Base-by-base conservation (phyloP, 2,888 invertebrate genomes). In the Nasonia oneida region DNA sequence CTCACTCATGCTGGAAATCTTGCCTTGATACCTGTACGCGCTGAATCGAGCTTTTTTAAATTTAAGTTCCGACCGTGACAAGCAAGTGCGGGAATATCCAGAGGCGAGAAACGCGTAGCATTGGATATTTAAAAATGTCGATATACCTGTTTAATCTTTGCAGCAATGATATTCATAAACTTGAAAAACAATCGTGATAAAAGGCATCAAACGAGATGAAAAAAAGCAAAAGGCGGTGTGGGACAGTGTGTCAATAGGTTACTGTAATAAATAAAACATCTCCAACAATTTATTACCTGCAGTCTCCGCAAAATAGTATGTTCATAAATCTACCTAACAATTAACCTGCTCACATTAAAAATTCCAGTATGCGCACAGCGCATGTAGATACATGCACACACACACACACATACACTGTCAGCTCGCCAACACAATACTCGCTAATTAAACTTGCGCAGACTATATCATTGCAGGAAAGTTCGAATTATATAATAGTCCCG, bases 1-100 rank as follows among this genome's bases (percentile, higher is more conserved):
- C 90, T 90, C 88, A 88, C 88, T 88, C 79, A 83, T 87, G 85
- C 83, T 82, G 87, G 78, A 86, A 85, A 71, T 33, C 80, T 53
- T 50, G 29, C 2, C 67, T 10, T 33, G 53, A 42, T 61, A 37
- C 73, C 15, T 71, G 39, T 33, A 42, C 39, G 23, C 37, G 15
- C 23, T 76, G 33, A 61, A 29, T 67, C 8, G 67, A 12, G n/a
- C 33, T 64, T 64, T 64, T 64, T 29, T 67, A 29, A 67, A 67
- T 67, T 67, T 67, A 67, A 14, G 3, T 57, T 6, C n/a, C 57
- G 1, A 23, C 23, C 57, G n/a, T 8, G n/a, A 23, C 57, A 61
- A n/a, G 57, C 18, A 2, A 61, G n/a, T 61, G 57, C 18, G 6
- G 57, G n/a, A 61, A 57, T 61, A 61, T 61, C 18, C 57, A 61